Evolutionary conservation across 1,140 invertebrate species (phyloP), one percentile per base, ranked within the genome.

Genomic region (Linepithema humile): DNA sequence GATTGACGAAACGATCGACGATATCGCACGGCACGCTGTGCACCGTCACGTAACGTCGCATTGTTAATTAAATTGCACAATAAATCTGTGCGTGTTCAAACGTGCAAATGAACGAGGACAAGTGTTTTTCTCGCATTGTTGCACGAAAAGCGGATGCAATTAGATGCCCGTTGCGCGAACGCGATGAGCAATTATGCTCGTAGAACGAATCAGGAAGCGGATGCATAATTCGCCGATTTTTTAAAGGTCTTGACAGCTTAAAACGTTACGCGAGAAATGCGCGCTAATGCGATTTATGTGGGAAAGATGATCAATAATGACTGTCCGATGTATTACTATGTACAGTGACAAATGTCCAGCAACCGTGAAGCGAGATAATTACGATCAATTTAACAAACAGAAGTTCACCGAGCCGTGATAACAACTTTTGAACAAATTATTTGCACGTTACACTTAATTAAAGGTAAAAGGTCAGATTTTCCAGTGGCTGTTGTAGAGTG

Each of bases 361-460:
- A 15, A 6, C 20, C 35, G 75, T 70, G 48, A 80, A 57, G 75
- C 75, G 23, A 40, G 35, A 70, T 80, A 80, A 80, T 80, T 70
- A 70, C 64, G 35, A 80, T 69, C 35, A 40, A 40, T 70, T 80
- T 57, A 70, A 69, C 23, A 43, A 70, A 32, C 23, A 50, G 35
- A 55, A 70, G 48, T 55, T 69, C 35, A 35, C 48, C 48, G n/a
- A 78, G 35, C 62, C 48, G 45, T 45, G 70, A 70, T 70, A 78
- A 69, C 35, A 43, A 80, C 35, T 57, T 55, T 70, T 10, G 23
- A 55, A 70, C 23, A 55, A 55, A 80, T 69, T 55, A 80, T 55
- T 78, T 64, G 40, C 40, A 62, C 55, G 29, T 60, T 29, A 15
- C 32, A 38, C 29, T 65, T 78, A 70, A 57, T 53, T 53, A 55